Evolutionary conservation across 1,140 invertebrate genomes (phyloP), one percentile per base, ranked within the genome.

Genomic region (Spodoptera frugiperda): DNA sequence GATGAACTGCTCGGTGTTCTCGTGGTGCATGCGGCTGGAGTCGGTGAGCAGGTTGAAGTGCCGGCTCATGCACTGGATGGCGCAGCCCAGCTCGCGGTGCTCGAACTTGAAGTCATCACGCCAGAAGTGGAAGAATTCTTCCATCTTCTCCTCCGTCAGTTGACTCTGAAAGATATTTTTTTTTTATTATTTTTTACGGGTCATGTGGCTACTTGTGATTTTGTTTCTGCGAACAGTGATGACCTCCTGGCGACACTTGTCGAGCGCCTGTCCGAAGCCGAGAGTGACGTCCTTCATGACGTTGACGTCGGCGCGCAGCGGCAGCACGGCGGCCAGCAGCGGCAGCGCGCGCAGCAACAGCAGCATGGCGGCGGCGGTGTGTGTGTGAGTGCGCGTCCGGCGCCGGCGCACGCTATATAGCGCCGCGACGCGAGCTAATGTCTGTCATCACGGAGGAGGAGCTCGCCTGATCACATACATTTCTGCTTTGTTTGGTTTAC

Each of bases 81-180:
- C 92, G 85, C 92, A 93, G 82, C 92, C 92, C 79, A 93, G 68
- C 84, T 89, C 92, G 48, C 90, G 91, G 78, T 89, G 84, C 81
- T 91, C 89, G 81, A 93, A 91, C 79, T 88, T 86, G 85, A 93
- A 93, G 85, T 93, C 91, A 0, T 93, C 90, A 72, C 87, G 82
- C 92, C 92, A 93, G 87, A 92, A 92, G 83, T 93, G 90, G 78
- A 90, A 92, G 85, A 93, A 93, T 84, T 93, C 90, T 67, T 92
- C 92, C 91, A 93, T 91, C 79, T 91, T 89, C 72, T 92, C 92
- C 25, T 90, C 85, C 0, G 84, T 86, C n/a, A 93, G 83, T 30
- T 88, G 84, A 54, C 86, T 89, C 92, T 93, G 78, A 51, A 15
- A 51, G 48, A 51, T 11, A 51, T 51, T 51, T n/a, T n/a, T n/a